Evolutionary conservation across 1,140 invertebrate genomes (phyloP), one percentile per base, ranked within the genome.

Genomic region (Drosophila gunungcola): DNA sequence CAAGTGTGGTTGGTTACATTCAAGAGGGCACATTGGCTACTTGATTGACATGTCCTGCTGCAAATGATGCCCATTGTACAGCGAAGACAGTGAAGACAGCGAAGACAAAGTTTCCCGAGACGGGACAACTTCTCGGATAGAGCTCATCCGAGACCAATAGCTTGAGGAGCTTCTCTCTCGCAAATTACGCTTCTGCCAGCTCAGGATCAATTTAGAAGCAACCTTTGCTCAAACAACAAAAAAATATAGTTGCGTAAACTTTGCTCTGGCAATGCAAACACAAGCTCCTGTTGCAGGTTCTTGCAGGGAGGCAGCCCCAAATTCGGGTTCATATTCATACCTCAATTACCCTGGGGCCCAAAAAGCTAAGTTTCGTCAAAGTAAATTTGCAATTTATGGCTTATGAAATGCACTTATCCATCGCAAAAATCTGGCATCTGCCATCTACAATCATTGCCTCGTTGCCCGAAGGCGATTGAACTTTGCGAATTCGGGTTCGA

Each of bases 361-460:
- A 34, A 36, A 34, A 38, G n/a, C 43, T 55, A 73, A 61, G 57
- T 74, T 73, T 61, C 57, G 45, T 51, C 69, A 73, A 73, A 62
- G 51, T 38, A 73, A 73, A 74, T 63, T 49, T 62, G 70, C 70
- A 74, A 54, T 73, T 73, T 62, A 73, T 73, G 70, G 68, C 56
- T 73, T 52, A 41, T 49, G 72, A 74, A 73, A 73, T 73, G 65
- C 69, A 73, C 52, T 56, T 68, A 48, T 16, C 41, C 32, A 27
- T 42, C 32, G 21, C 46, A 39, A 56, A 68, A 41, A 41, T 41
- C 9, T 42, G 38, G 41, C 16, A 21, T 48, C 38, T 48, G 56
- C 64, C 51, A 49, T 67, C 27, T 41, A 16, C 29, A 60, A 48
- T 48, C 13, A 57, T 21, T 49, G 61, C 41, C 41, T 32, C 29